phyloP scores from a whole-genome alignment of 2,888 invertebrate genomes.

The Eueremaeus valkanovi region DNA sequence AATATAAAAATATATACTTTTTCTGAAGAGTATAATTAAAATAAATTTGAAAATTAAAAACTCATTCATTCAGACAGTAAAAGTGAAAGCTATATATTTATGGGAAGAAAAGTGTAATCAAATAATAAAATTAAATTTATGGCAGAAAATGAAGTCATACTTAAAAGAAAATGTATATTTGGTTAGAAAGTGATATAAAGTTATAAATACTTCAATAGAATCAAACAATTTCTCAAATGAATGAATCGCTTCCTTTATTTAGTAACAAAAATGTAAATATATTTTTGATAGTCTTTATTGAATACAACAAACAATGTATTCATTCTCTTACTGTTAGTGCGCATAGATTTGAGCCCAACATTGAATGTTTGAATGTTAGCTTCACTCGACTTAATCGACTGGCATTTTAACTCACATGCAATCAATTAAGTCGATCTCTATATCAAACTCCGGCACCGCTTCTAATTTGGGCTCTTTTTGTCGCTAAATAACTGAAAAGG shows the following conservation, averaged over 20 bases:
- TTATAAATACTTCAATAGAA: not conserved
- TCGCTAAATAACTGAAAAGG: not conserved
- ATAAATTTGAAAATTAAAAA: slow-evolving; percentile 14
- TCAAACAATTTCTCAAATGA: not conserved
- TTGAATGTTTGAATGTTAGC: not conserved
- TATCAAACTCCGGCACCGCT: not conserved
- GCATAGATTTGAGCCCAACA: not conserved
- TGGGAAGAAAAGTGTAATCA: not conserved
- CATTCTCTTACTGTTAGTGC: too few species aligned
- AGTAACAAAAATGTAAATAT: slow-evolving; percentile 15
- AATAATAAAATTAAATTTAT: not conserved
- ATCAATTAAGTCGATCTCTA: not conserved
- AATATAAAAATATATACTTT: not conserved
- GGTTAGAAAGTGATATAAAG: not conserved
- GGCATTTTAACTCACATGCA: not conserved
- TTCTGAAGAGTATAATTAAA: not conserved
- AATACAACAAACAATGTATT: not conserved
- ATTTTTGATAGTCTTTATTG: too few species aligned
- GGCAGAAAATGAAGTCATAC: not conserved
- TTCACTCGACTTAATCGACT: not conserved
- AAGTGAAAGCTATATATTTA: not conserved
- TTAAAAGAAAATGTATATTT: not conserved
- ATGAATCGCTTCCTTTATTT: not conserved
- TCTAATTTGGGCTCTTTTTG: not conserved
- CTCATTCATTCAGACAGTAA: slow-evolving; percentile 8